Percentiles rank a stretch among this genome's conserved stretches.
These are phyloP conservation scores for Clivina fossor DNA, from an alignment of 2,888 invertebrate species.

Conservation along the genomic window DNA sequence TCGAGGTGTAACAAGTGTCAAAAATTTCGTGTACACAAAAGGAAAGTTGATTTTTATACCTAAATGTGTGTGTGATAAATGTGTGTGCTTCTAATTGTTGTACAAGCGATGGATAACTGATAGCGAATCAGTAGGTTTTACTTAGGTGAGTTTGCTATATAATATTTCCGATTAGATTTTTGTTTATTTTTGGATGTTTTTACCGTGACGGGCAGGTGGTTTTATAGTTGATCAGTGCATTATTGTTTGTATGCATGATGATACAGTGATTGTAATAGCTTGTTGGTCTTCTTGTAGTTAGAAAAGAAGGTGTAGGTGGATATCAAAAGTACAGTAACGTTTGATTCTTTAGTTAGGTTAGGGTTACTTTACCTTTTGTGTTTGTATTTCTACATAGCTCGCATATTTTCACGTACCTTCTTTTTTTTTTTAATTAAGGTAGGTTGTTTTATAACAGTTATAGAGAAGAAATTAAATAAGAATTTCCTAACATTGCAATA, in stretches of 20 bases:
- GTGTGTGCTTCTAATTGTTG: slow-evolving; percentile 5
- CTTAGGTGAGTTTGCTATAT: slow-evolving; percentile 14
- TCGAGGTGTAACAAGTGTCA: slow-evolving; percentile 47
- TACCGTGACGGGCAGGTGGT: slow-evolving; percentile 34
- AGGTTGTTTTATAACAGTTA: too few species aligned
- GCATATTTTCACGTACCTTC: too few species aligned
- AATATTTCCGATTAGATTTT: slow-evolving; percentile 7
- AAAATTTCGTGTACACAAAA: slow-evolving; percentile 36
- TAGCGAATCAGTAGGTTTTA: slow-evolving; percentile 2
- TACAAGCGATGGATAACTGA: slow-evolving; percentile 9
- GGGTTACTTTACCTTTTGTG: slow-evolving; percentile 1
- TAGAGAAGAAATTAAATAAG: too few species aligned
- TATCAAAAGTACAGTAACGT: slow-evolving; percentile 5
- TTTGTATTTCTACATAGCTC: too few species aligned
- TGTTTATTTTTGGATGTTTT: slow-evolving; percentile 32
- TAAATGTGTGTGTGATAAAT: slow-evolving; percentile 5
- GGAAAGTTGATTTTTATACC: slow-evolving; percentile 5
- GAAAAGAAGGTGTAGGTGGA: slow-evolving; percentile 24
- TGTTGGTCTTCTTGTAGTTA: slow-evolving; percentile 11
- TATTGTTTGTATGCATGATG: slow-evolving; percentile 20
- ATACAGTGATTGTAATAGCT: slow-evolving; percentile 6
- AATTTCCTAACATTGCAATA: too few species aligned
- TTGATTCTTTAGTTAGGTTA: slow-evolving; percentile 17
- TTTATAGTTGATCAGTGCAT: slow-evolving; percentile 28
- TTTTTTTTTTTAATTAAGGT: too few species aligned